Conservation (phyloP, 2,113 vertebrate species). For the Antidorcas marsupialis region DNA sequence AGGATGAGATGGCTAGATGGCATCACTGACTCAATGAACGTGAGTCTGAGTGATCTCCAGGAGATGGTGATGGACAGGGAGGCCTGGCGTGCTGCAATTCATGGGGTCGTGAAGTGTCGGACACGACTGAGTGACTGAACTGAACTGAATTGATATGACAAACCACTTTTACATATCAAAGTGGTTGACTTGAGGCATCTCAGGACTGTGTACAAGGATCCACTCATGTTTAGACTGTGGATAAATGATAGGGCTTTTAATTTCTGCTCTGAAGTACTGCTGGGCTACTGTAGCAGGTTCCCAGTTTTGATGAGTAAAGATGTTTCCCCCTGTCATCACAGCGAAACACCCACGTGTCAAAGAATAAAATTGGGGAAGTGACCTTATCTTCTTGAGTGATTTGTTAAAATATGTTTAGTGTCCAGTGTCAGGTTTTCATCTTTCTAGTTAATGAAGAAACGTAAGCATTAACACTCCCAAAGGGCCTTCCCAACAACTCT, state of each 20-base stretch:
- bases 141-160: no score
- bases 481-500: background rate
- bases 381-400: conserved; percentile 6
- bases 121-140: no score
- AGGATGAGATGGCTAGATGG: no score
- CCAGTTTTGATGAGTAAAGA: background rate
- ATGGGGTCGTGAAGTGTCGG: no score
- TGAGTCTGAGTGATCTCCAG: no score
- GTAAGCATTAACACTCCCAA: background rate
- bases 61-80: no score
- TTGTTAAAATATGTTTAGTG: background rate
- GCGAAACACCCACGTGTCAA: background rate
- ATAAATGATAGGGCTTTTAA: background rate
- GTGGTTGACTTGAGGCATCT: background rate
- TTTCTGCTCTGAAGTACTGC: background rate
- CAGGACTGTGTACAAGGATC: background rate
- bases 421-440: conserved; percentile 20
- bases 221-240: background rate
- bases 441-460: conserved; percentile 50
- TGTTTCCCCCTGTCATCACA: background rate
- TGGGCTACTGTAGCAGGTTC: background rate
- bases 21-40: no score
- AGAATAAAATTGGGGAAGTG: background rate
- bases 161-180: background rate
- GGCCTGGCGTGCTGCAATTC: no score